A percentile compares a stretch with the other conserved stretches of the same genome.
phyloP scores from a whole-genome alignment of 2,113 vertebrate species.

The Rhea pennata region DNA sequence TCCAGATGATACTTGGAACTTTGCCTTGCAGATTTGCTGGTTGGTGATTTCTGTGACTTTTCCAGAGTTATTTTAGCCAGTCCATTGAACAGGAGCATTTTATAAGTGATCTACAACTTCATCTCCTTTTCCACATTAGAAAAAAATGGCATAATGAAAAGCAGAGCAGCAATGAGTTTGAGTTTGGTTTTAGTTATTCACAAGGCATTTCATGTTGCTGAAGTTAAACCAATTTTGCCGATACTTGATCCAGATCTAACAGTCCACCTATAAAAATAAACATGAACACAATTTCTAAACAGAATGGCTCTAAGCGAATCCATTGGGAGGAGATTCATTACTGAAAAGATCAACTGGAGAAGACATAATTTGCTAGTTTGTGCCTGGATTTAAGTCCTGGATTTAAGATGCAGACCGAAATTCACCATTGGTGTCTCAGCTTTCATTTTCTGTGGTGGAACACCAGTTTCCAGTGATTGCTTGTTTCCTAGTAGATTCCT shows the following conservation, averaged over 20 bases:
- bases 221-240: not conserved
- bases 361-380: not conserved
- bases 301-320: not conserved
- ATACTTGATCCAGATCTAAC: not conserved
- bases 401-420: not conserved
- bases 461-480: not conserved
- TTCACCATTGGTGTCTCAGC: not conserved
- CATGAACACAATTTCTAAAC: not conserved
- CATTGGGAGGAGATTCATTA: not conserved
- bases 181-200: not conserved
- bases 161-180: not conserved
- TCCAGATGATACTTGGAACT: slow-evolving; percentile 15
- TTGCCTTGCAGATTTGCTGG: slow-evolving; percentile 13
- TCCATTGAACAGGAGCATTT: not conserved
- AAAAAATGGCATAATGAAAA: not conserved
- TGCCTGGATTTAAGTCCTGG: not conserved
- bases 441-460: not conserved
- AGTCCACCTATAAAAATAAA: not conserved
- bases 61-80: not conserved
- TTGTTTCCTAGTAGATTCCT: not conserved
- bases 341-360: not conserved
- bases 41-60: not conserved
- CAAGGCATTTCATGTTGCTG: not conserved
- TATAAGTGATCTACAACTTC: slow-evolving; percentile 14
- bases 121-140: not conserved